Conservation (phyloP, 2,797 vertebrate genomes). For the Tenualosa ilisha region DNA sequence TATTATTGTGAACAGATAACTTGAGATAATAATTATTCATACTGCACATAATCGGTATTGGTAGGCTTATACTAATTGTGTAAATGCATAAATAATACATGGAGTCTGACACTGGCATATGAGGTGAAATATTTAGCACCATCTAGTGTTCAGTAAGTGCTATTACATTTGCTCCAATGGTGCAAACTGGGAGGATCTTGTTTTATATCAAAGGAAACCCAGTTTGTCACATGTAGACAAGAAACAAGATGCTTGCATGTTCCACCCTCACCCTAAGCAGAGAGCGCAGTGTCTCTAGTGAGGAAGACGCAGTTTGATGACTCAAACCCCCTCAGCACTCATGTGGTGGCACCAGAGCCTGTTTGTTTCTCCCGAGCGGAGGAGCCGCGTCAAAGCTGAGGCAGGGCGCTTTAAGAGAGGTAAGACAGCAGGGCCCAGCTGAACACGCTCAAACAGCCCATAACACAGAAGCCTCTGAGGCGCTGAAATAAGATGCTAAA, state of each 20-base stretch:
- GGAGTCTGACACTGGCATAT: neutral
- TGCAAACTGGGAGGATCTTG: neutral
- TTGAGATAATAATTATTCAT: neutral
- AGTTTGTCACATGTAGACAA: slow-evolving; percentile 8
- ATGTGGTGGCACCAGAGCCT: neutral
- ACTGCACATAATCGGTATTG: neutral
- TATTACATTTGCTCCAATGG: neutral
- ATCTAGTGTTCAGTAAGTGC: slow-evolving; percentile 36
- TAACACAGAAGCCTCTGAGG: neutral
- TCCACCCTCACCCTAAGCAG: slow-evolving; percentile 6
- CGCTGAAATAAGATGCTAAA: neutral
- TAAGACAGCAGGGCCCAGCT: slow-evolving; percentile 9
- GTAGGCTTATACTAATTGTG: neutral
- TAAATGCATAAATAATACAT: neutral
- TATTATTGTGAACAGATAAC: neutral
- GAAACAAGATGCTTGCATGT: slow-evolving; percentile 7
- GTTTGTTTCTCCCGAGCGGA: neutral
- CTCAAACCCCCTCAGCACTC: neutral
- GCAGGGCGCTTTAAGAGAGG: neutral
- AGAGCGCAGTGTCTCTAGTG: neutral
- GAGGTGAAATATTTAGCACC: slow-evolving; percentile 23
- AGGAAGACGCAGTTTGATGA: slow-evolving; percentile 1
- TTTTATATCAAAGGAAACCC: slow-evolving; percentile 23
- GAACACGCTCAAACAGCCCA: neutral
- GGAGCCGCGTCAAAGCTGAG: neutral